Base-by-base conservation (phyloP, 2,888 invertebrate species). In the Ectropis crepuscularia region DNA sequence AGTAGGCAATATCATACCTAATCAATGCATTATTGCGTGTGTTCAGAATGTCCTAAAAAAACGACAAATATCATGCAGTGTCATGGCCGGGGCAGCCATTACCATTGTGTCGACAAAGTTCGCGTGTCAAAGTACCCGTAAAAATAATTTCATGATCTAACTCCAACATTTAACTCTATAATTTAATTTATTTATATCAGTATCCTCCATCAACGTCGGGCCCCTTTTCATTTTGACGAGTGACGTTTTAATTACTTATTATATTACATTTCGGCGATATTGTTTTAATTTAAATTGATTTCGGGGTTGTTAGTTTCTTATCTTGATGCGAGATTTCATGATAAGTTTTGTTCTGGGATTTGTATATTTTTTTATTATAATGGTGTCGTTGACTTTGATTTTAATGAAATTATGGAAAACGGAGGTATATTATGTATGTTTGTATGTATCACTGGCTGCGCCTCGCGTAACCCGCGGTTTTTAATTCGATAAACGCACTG, bases 241-340 rank as follows among this genome's bases (percentile, higher is more conserved):
- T 77, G 80, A 82, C 79, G 64, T 74, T 82, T 80, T 80, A 81
- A 81, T 81, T 80, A 76, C 75, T 80, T 74, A 73, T 74, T 77
- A 74, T 76, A 77, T 77, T 63, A 67, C 70, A 68, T 74, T 72
- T 72, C 63, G 49, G 69, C 46, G 70, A 74, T 77, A 76, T 76
- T 76, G 74, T 75, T 76, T 74, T 76, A 75, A 75, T 74, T 74
- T 72, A 68, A 73, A 72, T 73, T 74, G 63, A 66, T 73, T 71
- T 67, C 57, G 58, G 54, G 55, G 53, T 50, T 49, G 60, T 43
- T 64, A 58, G 57, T 63, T 64, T 51, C 51, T 37, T 48, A 64
- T 60, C 60, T 55, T 57, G 43, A 53, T 54, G 12, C 45, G 57
- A 8, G 53, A 51, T 57, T 58, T 47, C 10, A 49, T 53, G 53